A percentile compares a stretch with the other conserved stretches of the same genome.
Conservation (phyloP, 2,113 vertebrate species). For the Lamprologus lemairii region DNA sequence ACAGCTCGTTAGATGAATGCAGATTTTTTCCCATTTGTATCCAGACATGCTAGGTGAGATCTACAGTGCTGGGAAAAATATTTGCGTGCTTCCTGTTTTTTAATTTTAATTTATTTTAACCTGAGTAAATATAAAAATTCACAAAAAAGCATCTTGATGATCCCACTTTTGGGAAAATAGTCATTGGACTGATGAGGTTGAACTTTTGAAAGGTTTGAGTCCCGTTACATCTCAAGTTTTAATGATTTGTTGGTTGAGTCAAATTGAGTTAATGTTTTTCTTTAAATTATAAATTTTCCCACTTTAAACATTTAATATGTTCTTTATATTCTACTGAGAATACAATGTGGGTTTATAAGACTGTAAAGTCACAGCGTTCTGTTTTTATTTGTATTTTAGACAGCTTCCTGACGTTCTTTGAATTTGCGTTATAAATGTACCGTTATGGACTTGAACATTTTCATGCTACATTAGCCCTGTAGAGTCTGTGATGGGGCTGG, state of each 20-base stretch:
- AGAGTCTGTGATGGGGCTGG: neutral
- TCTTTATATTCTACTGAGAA: neutral
- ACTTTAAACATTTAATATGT: neutral
- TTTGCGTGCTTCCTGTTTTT: neutral
- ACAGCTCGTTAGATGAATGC: neutral
- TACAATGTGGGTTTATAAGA: neutral
- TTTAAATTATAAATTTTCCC: neutral
- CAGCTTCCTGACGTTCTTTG: neutral
- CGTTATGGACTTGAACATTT: neutral
- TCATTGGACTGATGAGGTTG: neutral
- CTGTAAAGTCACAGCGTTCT: neutral
- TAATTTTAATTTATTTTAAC: neutral
- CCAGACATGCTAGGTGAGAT: neutral
- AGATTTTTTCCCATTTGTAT: neutral
- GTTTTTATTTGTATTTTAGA: neutral
- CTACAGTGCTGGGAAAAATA: neutral
- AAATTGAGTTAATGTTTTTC: neutral
- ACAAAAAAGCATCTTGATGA: neutral
- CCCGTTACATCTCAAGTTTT: neutral
- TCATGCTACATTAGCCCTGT: neutral
- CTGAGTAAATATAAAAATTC: neutral
- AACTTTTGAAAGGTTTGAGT: neutral
- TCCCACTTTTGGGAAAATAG: neutral
- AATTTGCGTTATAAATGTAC: neutral
- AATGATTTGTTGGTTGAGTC: neutral